Base-by-base conservation (phyloP, 2,113 vertebrate species). In the Paramisgurnus dabryanus region DNA sequence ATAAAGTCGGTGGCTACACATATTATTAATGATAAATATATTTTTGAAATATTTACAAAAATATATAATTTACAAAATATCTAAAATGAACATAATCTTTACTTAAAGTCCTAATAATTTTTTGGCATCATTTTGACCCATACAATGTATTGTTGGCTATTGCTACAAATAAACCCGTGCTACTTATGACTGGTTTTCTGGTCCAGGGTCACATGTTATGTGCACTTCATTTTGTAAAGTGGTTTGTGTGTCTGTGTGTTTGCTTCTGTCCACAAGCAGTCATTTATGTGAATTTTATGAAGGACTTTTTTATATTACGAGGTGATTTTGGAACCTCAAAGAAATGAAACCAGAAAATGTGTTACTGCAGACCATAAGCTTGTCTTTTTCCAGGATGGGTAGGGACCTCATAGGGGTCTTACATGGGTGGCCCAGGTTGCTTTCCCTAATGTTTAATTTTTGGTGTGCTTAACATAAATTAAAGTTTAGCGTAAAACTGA, bases 181-280 rank as follows among this genome's bases (percentile, higher is more conserved):
- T 34, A 34, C 27, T 34, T 34, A 34, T 34, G 27, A 34, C 27
- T 34, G 27, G 27, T 34, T 34, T 34, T 34, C 27, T 34, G 27
- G 27, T 34, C 27, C 27, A 34, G 27, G 27, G 1, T 34, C 27
- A 34, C 27, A 34, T 34, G 1, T 73, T 77, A 18, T 49, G 61
- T 76, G 61, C 50, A 66, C 5, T 79, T 82, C 55, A 41, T 47
- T 60, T 70, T 74, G 39, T 67, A 41, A 74, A 49, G 58, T 77
- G 43, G 57, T 76, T 64, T 84, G 22, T 60, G 49, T 78, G n/a
- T 74, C 49, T 65, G 67, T n/a, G 58, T 78, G 72, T 27, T 13
- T 65, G n/a, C 65, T 68, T 65, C 8, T 76, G n/a, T 80, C 40
- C 5, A 22, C 15, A 57, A 15, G 15, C 53, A 57, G 53, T 57